Base-by-base conservation (phyloP, 2,888 invertebrate species). In the Leptura quadrifasciata region DNA sequence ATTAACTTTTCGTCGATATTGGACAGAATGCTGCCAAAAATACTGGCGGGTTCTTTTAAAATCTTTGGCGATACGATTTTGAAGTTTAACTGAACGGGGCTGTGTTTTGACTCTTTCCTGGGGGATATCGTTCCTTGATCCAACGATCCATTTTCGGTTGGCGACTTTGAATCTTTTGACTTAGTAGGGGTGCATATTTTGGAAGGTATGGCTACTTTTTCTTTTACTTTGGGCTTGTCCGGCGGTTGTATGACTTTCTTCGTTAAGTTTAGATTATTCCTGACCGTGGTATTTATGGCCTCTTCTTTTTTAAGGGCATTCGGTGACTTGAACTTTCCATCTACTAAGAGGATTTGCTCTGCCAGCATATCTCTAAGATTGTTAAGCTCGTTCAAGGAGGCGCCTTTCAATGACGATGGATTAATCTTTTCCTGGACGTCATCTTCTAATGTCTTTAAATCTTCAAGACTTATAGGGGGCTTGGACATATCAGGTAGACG, bases 321-420 rank as follows among this genome's bases (percentile, higher is more conserved):
- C 9, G 78, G 68, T 4, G 72, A 63, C 58, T 70, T 64, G 3
- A 65, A 75, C 65, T 78, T 79, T 17, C 80, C 72, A 18, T 82
- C 76, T 71, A 82, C 83, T 20, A 91, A 85, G n/a, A 78, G 72
- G 9, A 84, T 74, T 85, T 92, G 91, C 17, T 89, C 89, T 12
- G 91, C 88, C 68, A 92, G 89, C 85, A 91, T 90, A 27, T 89
- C 87, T 79, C 91, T 87, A 54, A 91, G 84, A 79, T 89, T 90
- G 57, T 91, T 89, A 61, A 92, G 85, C 55, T 91, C 91, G 69
- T 89, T 87, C 57, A 92, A 90, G 76, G 91, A 90, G 71, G 91
- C 90, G 82, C 90, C 90, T 39, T 18, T 39, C 21, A 75, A 68
- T 0, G 54, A 12, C 6, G 57, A 20, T 52, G 76, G 79, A 39